phyloP scores from a whole-genome alignment of 2,113 vertebrate species.

The Copsychus sechellarum region DNA sequence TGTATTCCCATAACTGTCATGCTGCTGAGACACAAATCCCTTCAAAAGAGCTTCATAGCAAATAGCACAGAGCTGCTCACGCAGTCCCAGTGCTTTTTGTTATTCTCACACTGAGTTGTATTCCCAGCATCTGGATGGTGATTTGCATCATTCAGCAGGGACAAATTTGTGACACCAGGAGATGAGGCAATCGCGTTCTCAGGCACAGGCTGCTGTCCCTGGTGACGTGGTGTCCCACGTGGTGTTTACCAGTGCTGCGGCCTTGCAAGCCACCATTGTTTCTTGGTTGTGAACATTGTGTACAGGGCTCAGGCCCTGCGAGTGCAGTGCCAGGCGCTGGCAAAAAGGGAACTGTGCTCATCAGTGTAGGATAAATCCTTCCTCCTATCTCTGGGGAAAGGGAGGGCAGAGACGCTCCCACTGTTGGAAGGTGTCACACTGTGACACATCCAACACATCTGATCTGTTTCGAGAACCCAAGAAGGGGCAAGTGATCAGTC shows the following conservation, averaged over 20 bases:
- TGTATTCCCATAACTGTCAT: not conserved
- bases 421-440: not conserved
- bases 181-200: slow-evolving; percentile 3
- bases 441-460: not conserved
- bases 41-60: not conserved
- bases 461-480: not conserved
- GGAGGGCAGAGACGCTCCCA: not conserved
- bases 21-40: not conserved
- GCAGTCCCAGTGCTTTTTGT: not conserved
- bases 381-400: not conserved
- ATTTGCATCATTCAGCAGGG: not conserved
- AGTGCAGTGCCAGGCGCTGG: slow-evolving; percentile 8
- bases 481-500: not conserved
- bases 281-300: slow-evolving; percentile 29
- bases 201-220: not conserved
- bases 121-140: not conserved
- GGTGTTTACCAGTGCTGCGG: slow-evolving; percentile 60
- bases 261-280: slow-evolving; percentile 69
- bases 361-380: not conserved
- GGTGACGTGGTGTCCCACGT: slow-evolving; percentile 46
- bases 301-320: not conserved
- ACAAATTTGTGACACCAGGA: not conserved
- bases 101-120: not conserved
- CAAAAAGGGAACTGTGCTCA: not conserved
- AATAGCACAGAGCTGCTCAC: not conserved